Base-by-base conservation (phyloP, 1,140 invertebrate genomes). In the Drosophila setifemur region DNA sequence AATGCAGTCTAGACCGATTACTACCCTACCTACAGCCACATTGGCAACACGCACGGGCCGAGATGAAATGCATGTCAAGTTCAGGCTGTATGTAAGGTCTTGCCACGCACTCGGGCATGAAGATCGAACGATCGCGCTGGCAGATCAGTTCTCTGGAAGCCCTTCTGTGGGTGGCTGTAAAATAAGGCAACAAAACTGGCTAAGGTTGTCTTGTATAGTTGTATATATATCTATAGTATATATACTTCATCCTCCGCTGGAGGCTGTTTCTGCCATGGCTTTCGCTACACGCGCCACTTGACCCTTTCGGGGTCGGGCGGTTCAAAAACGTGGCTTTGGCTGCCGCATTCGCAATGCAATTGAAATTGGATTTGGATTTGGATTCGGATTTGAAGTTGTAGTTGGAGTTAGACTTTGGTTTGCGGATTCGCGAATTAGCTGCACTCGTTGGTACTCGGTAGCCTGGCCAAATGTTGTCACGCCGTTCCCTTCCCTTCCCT, bases 201-300 rank as follows among this genome's bases (percentile, higher is more conserved):
- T 16, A 44, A 44, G 42, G 31, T 23, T 50, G 21, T 4, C 21
- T 5, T 4, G 40, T 14, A n/a, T n/a, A n/a, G n/a, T 57, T 33
- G 11, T 5, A 2, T 3, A 2, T 3, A 23, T 23, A 23, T 23
- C 2, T 5, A 23, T 5, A 23, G 21, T 3, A 23, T 3, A 9
- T n/a, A 14, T 18, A 2, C 14, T 37, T 40, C 28, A 33, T 48
- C 50, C 35, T 26, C 61, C 44, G 31, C 50, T 11, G 21, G 31
- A 23, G 71, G 73, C 33, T 25, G 5, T 58, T 25, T 85, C 61
- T 45, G 48, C 70, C 81, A 47, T 85, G 63, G 57, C 69, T 83
- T 85, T 83, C 60, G 74, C 70, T 81, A 81, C 81, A 86, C 81
- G 81, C 81, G 81, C 81, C 81, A 71, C 74, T 79, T 85, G 81